Evolutionary conservation across 2,888 invertebrate species (phyloP), one percentile per base, ranked within the genome.

Genomic region (Leucozona laternaria): DNA sequence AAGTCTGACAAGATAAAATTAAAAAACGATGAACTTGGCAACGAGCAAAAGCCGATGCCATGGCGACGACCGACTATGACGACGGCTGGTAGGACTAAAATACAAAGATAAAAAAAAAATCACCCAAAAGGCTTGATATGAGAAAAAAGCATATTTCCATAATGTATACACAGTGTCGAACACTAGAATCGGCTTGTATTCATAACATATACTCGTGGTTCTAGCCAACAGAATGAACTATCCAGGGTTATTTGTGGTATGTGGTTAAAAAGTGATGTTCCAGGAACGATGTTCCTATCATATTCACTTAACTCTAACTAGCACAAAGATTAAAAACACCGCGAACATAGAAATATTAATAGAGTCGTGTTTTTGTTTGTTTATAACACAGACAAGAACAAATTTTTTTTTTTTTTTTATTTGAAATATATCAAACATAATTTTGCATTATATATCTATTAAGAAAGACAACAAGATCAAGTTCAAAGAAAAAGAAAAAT

Each of bases 1-100:
- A 25, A 58, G 57, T 68, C 66, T 43, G 79, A 80, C 43, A 50
- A 80, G 75, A 75, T 80, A 75, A 80, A 80, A 75, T 68, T 80
- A 68, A 80, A 53, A 80, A 80, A 75, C 79, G 79, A 58, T 75
- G 58, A 68, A 75, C 78, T 70, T 70, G 50, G 48, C 58, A 37
- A 66, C 40, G 22, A n/a, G 45, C n/a, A 40, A 22, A 17, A n/a
- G 34, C 20, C 57, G 43, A 50, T 28, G 71, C 58, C 50, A 60
- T 34, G 34, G 13, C 71, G 28, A 64, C 13, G 25, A 25, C 48
- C 25, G 53, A 53, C 53, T 3, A 10, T 7, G 28, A 13, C 31
- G 8, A 31, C 7, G 6, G 8, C 34, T 48, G 45, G 15, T n/a
- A 53, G 8, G 60, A 71, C 53, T 70, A 40, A 7, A 25, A 40